These are phyloP conservation scores for Lamprotornis superbus DNA, from an alignment of 2,113 vertebrate species.

Conservation along the genomic window DNA sequence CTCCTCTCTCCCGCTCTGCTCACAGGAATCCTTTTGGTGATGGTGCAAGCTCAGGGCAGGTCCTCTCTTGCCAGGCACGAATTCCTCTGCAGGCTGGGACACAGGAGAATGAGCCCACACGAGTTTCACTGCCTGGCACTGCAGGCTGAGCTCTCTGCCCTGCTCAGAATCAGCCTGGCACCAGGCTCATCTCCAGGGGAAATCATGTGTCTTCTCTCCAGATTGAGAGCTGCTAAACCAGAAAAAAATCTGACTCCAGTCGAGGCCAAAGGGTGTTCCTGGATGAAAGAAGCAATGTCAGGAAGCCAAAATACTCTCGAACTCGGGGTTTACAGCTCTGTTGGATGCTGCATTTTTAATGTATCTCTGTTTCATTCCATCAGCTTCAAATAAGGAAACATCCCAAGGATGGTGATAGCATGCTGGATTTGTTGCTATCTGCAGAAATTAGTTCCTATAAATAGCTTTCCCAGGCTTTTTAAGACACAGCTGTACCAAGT, in stretches of 20 bases:
- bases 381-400: conserved; percentile 7
- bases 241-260: background rate
- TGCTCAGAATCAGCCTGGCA: background rate
- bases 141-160: background rate
- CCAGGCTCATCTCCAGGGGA: background rate
- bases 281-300: background rate
- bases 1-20: background rate
- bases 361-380: background rate
- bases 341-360: background rate
- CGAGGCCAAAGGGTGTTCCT: background rate
- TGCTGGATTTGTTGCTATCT: conserved; percentile 37
- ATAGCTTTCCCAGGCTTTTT: conserved; percentile 51
- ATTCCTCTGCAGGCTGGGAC: background rate
- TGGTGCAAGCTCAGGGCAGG: background rate
- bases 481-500: conserved; percentile 58
- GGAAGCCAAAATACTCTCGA: background rate
- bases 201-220: background rate
- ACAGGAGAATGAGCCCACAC: background rate
- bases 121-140: background rate
- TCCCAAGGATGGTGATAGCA: background rate
- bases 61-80: background rate
- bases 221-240: background rate
- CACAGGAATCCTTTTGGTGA: fast-evolving
- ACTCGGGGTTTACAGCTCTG: background rate
- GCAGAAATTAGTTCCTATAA: conserved; percentile 38